Evolutionary conservation across 2,888 invertebrate species (phyloP).

Genomic region (Oscheius sp.): DNA sequence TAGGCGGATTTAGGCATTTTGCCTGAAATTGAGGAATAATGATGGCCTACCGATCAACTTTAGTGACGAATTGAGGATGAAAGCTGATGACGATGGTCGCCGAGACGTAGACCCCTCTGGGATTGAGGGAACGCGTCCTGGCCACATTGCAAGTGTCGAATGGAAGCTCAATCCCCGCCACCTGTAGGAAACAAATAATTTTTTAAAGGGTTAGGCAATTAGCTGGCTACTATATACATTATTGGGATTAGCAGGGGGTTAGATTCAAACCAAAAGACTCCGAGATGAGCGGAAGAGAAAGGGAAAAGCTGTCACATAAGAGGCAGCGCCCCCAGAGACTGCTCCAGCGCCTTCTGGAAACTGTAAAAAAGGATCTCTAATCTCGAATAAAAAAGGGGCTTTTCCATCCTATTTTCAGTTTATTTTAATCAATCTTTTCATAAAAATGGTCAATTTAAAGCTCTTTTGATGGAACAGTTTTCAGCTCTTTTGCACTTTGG

Average conservation of each 20-base stretch:
- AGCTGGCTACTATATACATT: background rate
- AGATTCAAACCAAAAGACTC: background rate
- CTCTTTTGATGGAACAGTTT: too few species aligned
- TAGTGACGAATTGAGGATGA: constrained; percentile 67
- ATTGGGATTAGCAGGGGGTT: too few species aligned
- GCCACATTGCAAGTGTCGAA: constrained; percentile 66
- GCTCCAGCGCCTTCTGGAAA: background rate
- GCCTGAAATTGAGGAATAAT: background rate
- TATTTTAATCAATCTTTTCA: too few species aligned
- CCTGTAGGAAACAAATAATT: constrained; percentile 29
- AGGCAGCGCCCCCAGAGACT: background rate
- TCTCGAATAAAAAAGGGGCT: too few species aligned
- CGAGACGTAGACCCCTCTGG: constrained; percentile 63
- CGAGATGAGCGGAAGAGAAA: background rate
- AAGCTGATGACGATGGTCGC: constrained; percentile 66
- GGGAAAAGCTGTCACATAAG: background rate
- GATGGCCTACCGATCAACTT: constrained; percentile 34
- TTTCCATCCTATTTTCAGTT: too few species aligned
- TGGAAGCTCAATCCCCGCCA: constrained; percentile 64
- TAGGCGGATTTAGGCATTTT: background rate
- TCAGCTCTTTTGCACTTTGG: too few species aligned
- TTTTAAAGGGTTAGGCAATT: background rate
- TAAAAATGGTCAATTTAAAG: too few species aligned
- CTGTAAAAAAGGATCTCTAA: too few species aligned
- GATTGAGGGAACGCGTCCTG: constrained; percentile 64